Evolutionary conservation across 2,113 vertebrate species (phyloP).

Genomic region (Neotoma lepida): DNA sequence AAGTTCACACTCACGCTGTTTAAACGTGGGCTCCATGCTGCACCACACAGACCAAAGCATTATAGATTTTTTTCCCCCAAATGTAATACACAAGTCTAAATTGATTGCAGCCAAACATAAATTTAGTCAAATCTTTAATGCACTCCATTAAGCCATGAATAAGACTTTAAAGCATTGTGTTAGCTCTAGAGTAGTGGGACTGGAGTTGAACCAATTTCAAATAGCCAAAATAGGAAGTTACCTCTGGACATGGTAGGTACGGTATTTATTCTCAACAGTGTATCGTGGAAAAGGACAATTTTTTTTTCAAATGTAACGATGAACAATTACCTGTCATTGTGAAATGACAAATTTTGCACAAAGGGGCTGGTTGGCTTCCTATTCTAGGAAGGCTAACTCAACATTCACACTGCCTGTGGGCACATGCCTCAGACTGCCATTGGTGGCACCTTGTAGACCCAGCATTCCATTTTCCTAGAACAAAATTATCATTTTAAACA

Average conservation of each 20-base stretch:
- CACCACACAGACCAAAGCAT: background rate
- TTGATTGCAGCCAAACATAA: conserved; percentile 60
- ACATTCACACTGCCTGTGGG: fast-evolving
- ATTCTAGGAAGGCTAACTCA: background rate
- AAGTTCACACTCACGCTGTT: conserved; percentile 13
- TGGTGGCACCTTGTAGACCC: background rate
- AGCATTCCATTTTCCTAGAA: conserved; percentile 49
- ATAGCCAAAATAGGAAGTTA: background rate
- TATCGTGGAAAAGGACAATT: conserved; percentile 60
- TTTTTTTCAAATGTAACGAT: conserved; percentile 42
- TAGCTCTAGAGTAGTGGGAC: background rate
- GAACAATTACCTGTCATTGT: conserved; percentile 67
- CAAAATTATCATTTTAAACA: conserved; percentile 46
- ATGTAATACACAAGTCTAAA: conserved; percentile 31
- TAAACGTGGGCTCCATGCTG: conserved; percentile 11
- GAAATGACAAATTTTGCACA: conserved; percentile 57
- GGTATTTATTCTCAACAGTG: conserved; percentile 35
- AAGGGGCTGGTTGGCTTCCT: background rate
- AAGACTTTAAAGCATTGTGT: conserved; percentile 63
- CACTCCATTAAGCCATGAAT: conserved; percentile 26
- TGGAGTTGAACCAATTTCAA: background rate
- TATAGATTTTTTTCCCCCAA: conserved; percentile 36
- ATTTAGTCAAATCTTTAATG: conserved; percentile 69
- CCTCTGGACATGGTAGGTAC: background rate
- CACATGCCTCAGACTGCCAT: conserved; percentile 42